These are phyloP conservation scores for Drosophila truncata DNA, from an alignment of 1,140 invertebrate species.

Conservation along the genomic window DNA sequence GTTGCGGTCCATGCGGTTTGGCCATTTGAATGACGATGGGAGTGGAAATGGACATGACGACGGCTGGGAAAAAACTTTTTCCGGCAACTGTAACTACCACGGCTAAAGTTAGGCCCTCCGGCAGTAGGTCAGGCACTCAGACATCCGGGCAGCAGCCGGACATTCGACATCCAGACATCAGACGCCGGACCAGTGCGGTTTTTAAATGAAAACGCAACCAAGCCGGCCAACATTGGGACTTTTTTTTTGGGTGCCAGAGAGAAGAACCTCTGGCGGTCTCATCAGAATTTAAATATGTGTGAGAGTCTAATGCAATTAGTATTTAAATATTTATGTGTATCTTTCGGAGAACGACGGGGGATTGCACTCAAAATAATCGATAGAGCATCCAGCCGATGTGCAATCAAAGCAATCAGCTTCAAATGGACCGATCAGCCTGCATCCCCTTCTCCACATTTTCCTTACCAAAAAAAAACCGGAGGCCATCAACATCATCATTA, in stretches of 20 bases:
- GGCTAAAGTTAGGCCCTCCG: conserved; percentile 34
- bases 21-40: conserved; percentile 29
- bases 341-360: neutral
- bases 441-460: neutral
- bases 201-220: conserved; percentile 34
- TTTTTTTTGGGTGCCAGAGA: neutral
- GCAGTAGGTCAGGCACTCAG: conserved; percentile 50
- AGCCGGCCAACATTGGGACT: neutral
- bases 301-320: conserved; percentile 2
- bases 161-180: conserved; percentile 30
- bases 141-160: conserved; percentile 19
- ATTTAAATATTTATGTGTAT: conserved; percentile 6
- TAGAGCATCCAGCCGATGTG: conserved; percentile 10
- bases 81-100: conserved; percentile 31
- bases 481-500: conserved; percentile 54
- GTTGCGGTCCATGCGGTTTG: conserved; percentile 55
- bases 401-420: conserved; percentile 59
- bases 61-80: conserved; percentile 30
- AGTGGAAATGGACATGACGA: conserved; percentile 43
- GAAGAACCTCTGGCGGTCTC: neutral
- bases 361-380: conserved; percentile 25
- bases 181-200: conserved; percentile 16
- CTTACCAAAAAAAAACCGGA: conserved; percentile 17
- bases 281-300: conserved; percentile 3
- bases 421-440: conserved; percentile 21